Percentiles rank a stretch among this genome's conserved stretches.
Evolutionary conservation across 2,888 invertebrate genomes (phyloP).

Genomic region (Apodemia zela): DNA sequence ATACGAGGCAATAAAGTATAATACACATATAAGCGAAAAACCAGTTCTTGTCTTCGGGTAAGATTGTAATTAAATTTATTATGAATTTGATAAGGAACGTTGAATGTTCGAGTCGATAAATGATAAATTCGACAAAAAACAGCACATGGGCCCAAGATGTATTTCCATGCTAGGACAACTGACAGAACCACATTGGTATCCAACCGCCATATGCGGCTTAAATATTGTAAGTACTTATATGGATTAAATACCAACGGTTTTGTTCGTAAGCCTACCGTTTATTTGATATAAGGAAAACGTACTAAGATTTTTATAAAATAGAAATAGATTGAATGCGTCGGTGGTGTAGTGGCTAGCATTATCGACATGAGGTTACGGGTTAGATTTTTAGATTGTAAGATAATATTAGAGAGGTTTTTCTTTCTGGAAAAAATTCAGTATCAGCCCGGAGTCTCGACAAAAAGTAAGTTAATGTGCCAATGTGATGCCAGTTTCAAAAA

Average conservation of each 20-base stretch:
- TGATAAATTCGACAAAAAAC: constrained; percentile 49
- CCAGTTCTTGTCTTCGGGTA: not conserved
- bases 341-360: not conserved
- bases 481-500: too few species aligned
- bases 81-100: constrained; percentile 54
- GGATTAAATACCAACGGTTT: constrained; percentile 15
- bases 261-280: not conserved
- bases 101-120: constrained; percentile 71
- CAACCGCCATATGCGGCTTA: not conserved
- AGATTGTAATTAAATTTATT: constrained; percentile 7
- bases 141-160: constrained; percentile 40
- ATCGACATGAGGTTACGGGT: not conserved
- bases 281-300: not conserved
- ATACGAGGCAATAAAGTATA: too few species aligned
- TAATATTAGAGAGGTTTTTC: not conserved
- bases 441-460: too few species aligned
- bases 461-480: too few species aligned
- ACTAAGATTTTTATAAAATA: constrained; percentile 1
- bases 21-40: not conserved
- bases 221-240: constrained; percentile 4
- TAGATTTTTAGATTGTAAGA: not conserved
- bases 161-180: constrained; percentile 25
- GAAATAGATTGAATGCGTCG: not conserved
- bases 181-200: constrained; percentile 17
- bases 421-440: too few species aligned